A percentile compares a stretch with the other conserved stretches of the same genome.
phyloP scores from a whole-genome alignment of 2,888 invertebrate species.

The Synergus umbraculus region DNA sequence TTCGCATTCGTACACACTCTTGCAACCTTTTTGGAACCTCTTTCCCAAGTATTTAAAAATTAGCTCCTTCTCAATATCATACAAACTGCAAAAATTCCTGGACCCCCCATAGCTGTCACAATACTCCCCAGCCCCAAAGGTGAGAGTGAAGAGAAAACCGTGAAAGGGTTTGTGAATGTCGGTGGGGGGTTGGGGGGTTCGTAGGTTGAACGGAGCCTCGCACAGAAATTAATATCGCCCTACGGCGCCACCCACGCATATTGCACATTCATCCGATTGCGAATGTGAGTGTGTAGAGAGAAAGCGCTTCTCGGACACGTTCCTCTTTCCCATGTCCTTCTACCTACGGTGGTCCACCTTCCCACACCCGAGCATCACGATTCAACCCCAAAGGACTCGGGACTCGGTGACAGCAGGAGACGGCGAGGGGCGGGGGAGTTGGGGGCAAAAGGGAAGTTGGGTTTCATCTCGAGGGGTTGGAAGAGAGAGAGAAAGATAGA shows the following conservation, averaged over 20 bases:
- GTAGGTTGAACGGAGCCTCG: constrained; percentile 56
- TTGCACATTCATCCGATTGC: constrained; percentile 48
- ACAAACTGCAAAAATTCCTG: too few species aligned
- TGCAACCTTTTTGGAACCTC: too few species aligned
- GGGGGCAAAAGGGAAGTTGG: constrained; percentile 71
- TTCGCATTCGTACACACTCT: too few species aligned
- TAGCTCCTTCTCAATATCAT: too few species aligned
- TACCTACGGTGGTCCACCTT: constrained; percentile 65
- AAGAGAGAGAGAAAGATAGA: constrained; percentile 48
- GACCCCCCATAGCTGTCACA: too few species aligned
- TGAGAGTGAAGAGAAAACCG: neutral
- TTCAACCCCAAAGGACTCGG: constrained; percentile 70
- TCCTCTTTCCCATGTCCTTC: constrained; percentile 72
- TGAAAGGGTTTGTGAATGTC: constrained; percentile 50
- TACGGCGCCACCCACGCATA: constrained; percentile 60
- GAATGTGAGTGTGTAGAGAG: constrained; percentile 47
- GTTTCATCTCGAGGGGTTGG: constrained; percentile 75
- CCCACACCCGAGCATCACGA: constrained; percentile 56
- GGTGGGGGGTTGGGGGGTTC: constrained; percentile 48
- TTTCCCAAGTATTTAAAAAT: too few species aligned
- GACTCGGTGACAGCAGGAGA: constrained; percentile 60
- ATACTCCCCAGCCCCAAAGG: neutral
- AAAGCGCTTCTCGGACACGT: constrained; percentile 69
- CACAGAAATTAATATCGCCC: constrained; percentile 73
- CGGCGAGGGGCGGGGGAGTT: constrained; percentile 46